Conservation (phyloP, 1,140 invertebrate genomes). For the Magallana gigas region DNA sequence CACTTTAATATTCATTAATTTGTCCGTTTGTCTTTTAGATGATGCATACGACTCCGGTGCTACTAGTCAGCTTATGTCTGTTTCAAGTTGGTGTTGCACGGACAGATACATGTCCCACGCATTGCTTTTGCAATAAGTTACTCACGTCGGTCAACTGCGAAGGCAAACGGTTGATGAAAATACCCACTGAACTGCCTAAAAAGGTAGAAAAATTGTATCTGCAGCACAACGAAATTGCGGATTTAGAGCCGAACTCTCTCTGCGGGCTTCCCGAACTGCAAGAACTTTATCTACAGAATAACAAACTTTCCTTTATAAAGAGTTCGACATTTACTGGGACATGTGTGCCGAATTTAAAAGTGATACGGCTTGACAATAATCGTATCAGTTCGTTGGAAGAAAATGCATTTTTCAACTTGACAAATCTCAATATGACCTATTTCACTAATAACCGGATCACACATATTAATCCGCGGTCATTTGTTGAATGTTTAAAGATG, state of each 20-base stretch:
- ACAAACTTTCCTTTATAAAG: constrained; percentile 54
- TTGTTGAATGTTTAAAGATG: constrained; percentile 54
- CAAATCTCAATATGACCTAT: constrained; percentile 47
- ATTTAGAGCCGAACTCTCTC: constrained; percentile 44
- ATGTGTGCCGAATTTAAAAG: constrained; percentile 37
- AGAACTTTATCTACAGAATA: constrained; percentile 55
- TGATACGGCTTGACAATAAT: constrained; percentile 58
- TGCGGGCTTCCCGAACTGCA: constrained; percentile 52
- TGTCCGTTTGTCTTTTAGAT: neutral
- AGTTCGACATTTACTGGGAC: constrained; percentile 51
- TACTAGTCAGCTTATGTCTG: neutral
- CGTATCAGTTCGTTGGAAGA: constrained; percentile 48
- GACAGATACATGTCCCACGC: constrained; percentile 55
- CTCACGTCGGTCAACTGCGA: constrained; percentile 65
- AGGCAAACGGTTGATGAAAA: constrained; percentile 58
- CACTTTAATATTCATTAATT: no score
- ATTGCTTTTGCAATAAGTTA: constrained; percentile 65
- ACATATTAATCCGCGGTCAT: constrained; percentile 55
- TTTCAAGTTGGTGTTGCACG: neutral
- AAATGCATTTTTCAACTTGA: constrained; percentile 54
- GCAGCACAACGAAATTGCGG: constrained; percentile 60
- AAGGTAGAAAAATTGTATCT: constrained; percentile 64
- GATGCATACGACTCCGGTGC: neutral
- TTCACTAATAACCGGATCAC: constrained; percentile 62
- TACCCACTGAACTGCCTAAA: constrained; percentile 61